Percentiles rank a stretch among this genome's conserved stretches.
Evolutionary conservation across 1,140 invertebrate species (phyloP).

Genomic region (Eueides isabella): DNA sequence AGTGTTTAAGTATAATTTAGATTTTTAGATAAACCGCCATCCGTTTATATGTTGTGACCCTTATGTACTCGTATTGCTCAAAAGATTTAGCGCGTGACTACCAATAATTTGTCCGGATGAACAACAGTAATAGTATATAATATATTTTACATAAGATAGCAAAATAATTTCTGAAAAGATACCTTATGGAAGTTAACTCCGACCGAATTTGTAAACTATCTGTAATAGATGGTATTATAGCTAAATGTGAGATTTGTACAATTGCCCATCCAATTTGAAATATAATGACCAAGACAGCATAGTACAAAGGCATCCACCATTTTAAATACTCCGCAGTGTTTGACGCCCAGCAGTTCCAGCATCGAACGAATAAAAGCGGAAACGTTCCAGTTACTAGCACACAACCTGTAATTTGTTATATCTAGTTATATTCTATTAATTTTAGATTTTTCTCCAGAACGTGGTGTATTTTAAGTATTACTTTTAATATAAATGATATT

Average conservation of each 20-base stretch:
- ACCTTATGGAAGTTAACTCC: conserved; percentile 91
- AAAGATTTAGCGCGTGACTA: too few relatives aligned
- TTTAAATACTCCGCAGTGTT: conserved; percentile 59
- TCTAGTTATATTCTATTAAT: background rate
- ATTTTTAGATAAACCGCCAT: too few relatives aligned
- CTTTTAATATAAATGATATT: background rate
- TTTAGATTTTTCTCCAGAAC: too few relatives aligned
- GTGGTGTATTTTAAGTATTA: background rate
- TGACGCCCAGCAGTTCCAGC: conserved; percentile 83
- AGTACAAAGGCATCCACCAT: conserved; percentile 87
- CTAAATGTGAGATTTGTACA: conserved; percentile 95
- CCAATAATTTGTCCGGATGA: too few relatives aligned
- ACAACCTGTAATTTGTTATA: conserved; percentile 53
- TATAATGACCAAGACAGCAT: conserved; percentile 89
- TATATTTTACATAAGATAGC: too few relatives aligned
- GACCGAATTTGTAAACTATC: conserved; percentile 86
- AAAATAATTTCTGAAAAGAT: background rate
- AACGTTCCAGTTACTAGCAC: conserved; percentile 82
- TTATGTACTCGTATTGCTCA: too few relatives aligned
- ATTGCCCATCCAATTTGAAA: conserved; percentile 96
- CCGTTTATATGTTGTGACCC: too few relatives aligned
- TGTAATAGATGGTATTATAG: conserved; percentile 92
- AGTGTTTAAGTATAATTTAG: too few relatives aligned
- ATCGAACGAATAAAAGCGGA: conserved; percentile 91
- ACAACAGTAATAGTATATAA: too few relatives aligned